phyloP scores from a whole-genome alignment of 2,797 vertebrate genomes.

The Neosilurus hyrtlii region DNA sequence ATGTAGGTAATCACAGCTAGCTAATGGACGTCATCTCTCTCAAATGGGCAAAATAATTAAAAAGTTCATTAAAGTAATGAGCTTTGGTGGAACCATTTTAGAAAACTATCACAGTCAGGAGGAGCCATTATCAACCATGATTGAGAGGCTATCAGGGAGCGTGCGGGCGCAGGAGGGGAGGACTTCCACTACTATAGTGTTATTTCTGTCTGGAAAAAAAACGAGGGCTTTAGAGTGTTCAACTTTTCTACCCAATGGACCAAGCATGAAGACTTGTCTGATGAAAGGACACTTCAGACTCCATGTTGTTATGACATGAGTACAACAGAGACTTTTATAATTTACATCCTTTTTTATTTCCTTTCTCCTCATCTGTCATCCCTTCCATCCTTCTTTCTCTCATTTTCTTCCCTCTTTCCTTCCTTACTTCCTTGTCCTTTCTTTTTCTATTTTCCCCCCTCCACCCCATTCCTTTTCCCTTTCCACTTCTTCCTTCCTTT shows the following conservation, averaged over 20 bases:
- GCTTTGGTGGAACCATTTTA: conserved; percentile 70
- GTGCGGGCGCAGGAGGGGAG: conserved; percentile 7
- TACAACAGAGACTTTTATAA: not conserved
- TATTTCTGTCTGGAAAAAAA: not conserved
- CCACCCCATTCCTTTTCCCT: not conserved
- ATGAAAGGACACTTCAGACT: not conserved
- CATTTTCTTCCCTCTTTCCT: not conserved
- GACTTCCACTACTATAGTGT: not conserved
- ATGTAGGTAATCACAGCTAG: conserved; percentile 71
- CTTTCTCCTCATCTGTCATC: not conserved
- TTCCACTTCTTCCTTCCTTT: not conserved
- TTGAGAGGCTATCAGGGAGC: conserved; percentile 55
- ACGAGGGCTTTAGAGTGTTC: not conserved
- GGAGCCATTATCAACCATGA: conserved; percentile 62
- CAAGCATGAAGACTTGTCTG: not conserved
- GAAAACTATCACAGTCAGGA: conserved; percentile 68
- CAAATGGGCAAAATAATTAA: conserved; percentile 78
- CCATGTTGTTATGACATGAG: too few species aligned
- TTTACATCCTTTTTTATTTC: not conserved
- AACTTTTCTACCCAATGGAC: not conserved
- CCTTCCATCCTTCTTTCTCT: not conserved
- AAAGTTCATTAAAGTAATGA: conserved; percentile 81
- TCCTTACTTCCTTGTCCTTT: not conserved
- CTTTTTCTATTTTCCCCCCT: not conserved
- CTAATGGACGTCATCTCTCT: conserved; percentile 77